phyloP scores from a whole-genome alignment of 1,140 invertebrate species.

The Drosophila pandora region DNA sequence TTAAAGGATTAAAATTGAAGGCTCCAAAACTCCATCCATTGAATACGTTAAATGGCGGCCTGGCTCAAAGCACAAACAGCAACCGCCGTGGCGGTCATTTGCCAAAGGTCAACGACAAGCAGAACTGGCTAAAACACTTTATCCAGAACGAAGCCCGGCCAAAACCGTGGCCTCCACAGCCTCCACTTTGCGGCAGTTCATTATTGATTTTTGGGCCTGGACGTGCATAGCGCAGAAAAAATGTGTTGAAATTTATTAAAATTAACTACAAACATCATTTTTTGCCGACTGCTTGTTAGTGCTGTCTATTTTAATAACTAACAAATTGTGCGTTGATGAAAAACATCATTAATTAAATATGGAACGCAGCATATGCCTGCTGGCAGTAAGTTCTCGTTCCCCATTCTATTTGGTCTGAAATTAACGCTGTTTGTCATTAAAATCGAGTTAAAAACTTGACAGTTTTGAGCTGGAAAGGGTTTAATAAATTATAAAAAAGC shows the following conservation, averaged over 20 bases:
- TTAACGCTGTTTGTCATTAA: conserved; percentile 54
- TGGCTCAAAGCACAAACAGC: conserved; percentile 1
- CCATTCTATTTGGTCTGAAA: conserved; percentile 34
- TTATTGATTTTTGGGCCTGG: conserved; percentile 49
- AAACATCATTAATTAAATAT: conserved; percentile 68
- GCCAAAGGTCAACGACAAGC: conserved; percentile 39
- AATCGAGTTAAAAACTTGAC: conserved; percentile 51
- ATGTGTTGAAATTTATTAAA: conserved; percentile 36
- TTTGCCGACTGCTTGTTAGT: conserved; percentile 28
- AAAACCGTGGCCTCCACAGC: conserved; percentile 18
- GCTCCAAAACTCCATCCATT: neutral
- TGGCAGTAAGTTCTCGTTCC: conserved; percentile 6
- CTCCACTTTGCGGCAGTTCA: conserved; percentile 21
- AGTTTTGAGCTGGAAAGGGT: conserved; percentile 14
- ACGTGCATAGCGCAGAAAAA: conserved; percentile 7
- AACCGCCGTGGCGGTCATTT: conserved; percentile 30
- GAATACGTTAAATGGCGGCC: neutral
- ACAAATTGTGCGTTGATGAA: conserved; percentile 63
- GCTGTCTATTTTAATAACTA: conserved; percentile 55
- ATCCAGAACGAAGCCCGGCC: conserved; percentile 9
- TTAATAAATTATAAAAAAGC: neutral
- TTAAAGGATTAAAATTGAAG: neutral
- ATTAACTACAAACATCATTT: conserved; percentile 22
- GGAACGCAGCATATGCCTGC: conserved; percentile 25
- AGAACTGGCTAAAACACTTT: conserved; percentile 35